Conservation (phyloP, 2,113 vertebrate species). For the Pithys albifrons region DNA sequence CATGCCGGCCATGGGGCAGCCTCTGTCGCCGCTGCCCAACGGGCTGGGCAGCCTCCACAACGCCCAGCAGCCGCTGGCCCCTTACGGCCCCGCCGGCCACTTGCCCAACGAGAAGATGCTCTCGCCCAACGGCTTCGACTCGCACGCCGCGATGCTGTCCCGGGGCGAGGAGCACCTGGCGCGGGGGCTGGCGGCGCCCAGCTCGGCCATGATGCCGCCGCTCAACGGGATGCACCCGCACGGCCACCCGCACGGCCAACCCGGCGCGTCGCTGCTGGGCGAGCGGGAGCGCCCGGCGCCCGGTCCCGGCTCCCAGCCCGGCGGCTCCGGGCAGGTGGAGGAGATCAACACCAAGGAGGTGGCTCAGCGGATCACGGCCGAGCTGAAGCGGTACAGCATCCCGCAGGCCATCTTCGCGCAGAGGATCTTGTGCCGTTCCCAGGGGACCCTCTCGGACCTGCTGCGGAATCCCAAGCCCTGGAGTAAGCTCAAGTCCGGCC, state of each 20-base stretch:
- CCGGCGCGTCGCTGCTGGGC: constrained; percentile 83
- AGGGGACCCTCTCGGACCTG: constrained; percentile 97
- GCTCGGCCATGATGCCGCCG: constrained; percentile 85
- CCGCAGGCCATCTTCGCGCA: constrained; percentile 98
- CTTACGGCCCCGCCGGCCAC: constrained; percentile 87
- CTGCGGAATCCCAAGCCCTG: constrained; percentile 98
- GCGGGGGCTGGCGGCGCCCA: constrained; percentile 85
- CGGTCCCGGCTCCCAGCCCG: constrained; percentile 79
- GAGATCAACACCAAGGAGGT: constrained; percentile 99
- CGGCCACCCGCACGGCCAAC: constrained; percentile 85
- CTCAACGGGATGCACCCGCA: constrained; percentile 89
- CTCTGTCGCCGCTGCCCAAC: constrained; percentile 91
- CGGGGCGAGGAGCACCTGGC: constrained; percentile 91
- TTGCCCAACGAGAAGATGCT: constrained; percentile 93
- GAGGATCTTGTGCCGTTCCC: constrained; percentile 96
- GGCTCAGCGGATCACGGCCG: constrained; percentile 95
- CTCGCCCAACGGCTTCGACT: constrained; percentile 89
- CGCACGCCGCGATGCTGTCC: constrained; percentile 92
- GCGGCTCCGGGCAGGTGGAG: constrained; percentile 87
- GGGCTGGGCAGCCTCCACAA: constrained; percentile 90
- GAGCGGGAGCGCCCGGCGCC: constrained; percentile 81
- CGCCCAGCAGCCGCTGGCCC: constrained; percentile 87
- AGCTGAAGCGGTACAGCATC: constrained; percentile 98
- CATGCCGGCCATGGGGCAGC: constrained; percentile 91
- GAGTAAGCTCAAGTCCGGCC: constrained; percentile 99